These are phyloP conservation scores for Microctenopoma lineatum DNA, from an alignment of 2,797 vertebrate genomes.

Conservation along the genomic window DNA sequence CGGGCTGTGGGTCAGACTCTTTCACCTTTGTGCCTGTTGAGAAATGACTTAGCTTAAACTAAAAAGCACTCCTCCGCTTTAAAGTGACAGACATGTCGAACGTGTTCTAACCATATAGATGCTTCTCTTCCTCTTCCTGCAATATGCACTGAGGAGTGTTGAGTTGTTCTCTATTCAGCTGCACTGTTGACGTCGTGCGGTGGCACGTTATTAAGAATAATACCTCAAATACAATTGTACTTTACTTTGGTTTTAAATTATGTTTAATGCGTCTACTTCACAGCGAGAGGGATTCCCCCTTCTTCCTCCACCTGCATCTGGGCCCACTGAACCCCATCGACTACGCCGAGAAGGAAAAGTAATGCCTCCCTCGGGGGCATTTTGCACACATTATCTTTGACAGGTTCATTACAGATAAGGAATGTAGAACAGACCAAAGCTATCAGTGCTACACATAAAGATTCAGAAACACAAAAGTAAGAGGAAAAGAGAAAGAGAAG, in stretches of 20 bases:
- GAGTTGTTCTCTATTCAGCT: slow-evolving; percentile 5
- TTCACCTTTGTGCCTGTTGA: not conserved
- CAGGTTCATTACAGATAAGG: slow-evolving; percentile 89
- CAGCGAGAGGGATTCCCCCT: slow-evolving; percentile 17
- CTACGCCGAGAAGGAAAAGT: slow-evolving; percentile 76
- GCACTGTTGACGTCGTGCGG: slow-evolving; percentile 4
- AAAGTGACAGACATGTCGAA: slow-evolving; percentile 40
- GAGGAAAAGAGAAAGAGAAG: slow-evolving; percentile 10
- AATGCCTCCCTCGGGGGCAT: slow-evolving; percentile 81
- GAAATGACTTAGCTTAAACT: slow-evolving; percentile 26
- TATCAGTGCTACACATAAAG: slow-evolving; percentile 43
- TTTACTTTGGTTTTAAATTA: no score
- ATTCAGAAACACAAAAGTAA: slow-evolving; percentile 36
- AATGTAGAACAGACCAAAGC: slow-evolving; percentile 75
- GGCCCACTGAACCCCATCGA: slow-evolving; percentile 49
- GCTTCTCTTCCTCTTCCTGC: slow-evolving; percentile 7
- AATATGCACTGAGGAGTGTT: no score
- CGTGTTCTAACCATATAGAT: slow-evolving; percentile 37
- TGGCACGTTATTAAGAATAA: not conserved
- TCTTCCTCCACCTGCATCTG: slow-evolving; percentile 40
- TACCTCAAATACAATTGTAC: not conserved
- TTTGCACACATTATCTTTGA: slow-evolving; percentile 85
- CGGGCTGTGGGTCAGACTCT: slow-evolving; percentile 6
- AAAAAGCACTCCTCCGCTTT: slow-evolving; percentile 31
- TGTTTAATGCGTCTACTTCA: not conserved